Base-by-base conservation (phyloP, 2,888 invertebrate species). In the Brachyptera risi region DNA sequence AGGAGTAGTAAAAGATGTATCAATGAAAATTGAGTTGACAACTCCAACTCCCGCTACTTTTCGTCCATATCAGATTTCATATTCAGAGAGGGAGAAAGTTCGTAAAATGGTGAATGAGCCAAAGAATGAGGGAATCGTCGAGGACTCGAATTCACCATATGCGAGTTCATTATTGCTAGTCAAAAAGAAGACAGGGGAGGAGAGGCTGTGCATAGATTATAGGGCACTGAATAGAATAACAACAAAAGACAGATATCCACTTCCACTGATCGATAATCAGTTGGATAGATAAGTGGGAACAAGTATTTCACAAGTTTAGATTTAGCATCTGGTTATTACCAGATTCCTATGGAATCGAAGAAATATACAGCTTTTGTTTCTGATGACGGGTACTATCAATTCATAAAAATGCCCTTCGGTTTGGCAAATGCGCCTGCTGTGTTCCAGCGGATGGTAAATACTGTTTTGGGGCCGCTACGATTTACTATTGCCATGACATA, bases 201-300 rank as follows among this genome's bases (percentile, higher is more conserved):
- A 63, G 1, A 42, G 70, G n/a, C 58, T 72, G 23, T 68, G 68
- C 44, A 67, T 71, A 0, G 71, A 69, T 61, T 73, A 67, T 23
- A 58, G 72, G 5, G 56, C 50, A 26, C 56, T 74, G 7, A 74
- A 74, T 62, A 47, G 56, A 3, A 63, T 66, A 0, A 73, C 71
- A 0, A 61, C 68, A 0, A 68, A 71, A 3, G 71, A 73, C 58
- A 49, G 66, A 3, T 73, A 71, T 58, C 73, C 73, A 0, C 65
- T 74, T 60, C 72, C 75, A 1, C 66, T 69, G 19, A 72, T 76
- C 1, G 71, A 73, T 17, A 74, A 76, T 21, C 68, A 73, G 62
- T 57, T 72, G 42, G 70, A 71, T 31, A 62, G 67, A 11, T 75
- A 11, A 60, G 68, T 1, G 70, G 69, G 0, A 65, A 67, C 21